Base-by-base conservation (phyloP, 2,113 vertebrate genomes). In the Pica pica region DNA sequence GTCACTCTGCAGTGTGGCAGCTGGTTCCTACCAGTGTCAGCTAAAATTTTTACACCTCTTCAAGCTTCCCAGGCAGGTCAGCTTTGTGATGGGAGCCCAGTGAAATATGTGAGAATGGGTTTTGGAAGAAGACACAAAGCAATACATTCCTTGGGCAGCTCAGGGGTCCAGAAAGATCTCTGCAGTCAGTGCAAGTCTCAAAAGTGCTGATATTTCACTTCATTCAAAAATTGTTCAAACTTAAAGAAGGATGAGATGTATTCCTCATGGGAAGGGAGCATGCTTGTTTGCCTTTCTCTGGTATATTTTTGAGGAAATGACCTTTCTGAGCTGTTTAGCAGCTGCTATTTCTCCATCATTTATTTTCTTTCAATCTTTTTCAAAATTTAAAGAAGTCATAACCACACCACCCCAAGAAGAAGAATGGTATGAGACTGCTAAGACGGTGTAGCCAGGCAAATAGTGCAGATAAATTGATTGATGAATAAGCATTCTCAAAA, bases 301-400 rank as follows among this genome's bases (percentile, higher is more conserved):
- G 67, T 81, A 90, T 96, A 83, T 96, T 97, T 94, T 93, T 77
- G 79, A 85, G 90, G 94, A 97, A 94, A 76, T 90, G 82, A 89
- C 82, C 71, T 77, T 87, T 75, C 35, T 19, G 42, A 90, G 35
- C 68, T 74, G 28, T 74, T 90, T 16, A 86, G 85, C 94, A 95
- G 87, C 88, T 93, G 88, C 37, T 92, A 68, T 81, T 93, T 92
- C 71, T 9, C 50, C 46, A 77, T 67, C 10, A 93, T 95, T 93
- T 95, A 93, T 93, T 97, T 96, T 92, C 23, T 90, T 92, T 85
- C 69, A 60, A 0, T 71, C 60, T 71, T 96, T 95, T 64, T 71
- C 76, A 90, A 83, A 67, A 86, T 81, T 41, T 63, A 65, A 79
- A 95, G 47, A 77, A 91, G n/a, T 59, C 71, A 47, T 50, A 89